Percentiles rank a stretch among this genome's conserved stretches.
Conservation (phyloP, 2,888 invertebrate genomes). For the Polydrusus pterygomalis region DNA sequence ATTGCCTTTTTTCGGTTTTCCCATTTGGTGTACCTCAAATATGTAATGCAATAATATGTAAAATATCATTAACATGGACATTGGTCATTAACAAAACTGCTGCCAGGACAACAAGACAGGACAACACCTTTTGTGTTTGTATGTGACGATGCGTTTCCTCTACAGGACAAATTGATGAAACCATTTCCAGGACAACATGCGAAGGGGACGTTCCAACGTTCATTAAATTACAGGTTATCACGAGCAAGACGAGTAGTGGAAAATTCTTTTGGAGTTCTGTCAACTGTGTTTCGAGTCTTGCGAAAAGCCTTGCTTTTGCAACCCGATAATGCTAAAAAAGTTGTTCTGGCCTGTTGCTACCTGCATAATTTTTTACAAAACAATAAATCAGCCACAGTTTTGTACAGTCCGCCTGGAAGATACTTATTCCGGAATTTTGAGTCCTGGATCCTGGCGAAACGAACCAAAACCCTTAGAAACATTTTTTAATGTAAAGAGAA, state of each 20-base stretch:
- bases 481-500: not conserved
- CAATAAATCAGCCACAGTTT: not conserved
- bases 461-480: not conserved
- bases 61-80: too few species aligned
- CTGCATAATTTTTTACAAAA: slow-evolving; percentile 10
- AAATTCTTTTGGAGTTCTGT: too few species aligned
- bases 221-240: slow-evolving; percentile 13
- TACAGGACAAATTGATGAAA: slow-evolving; percentile 43
- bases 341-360: slow-evolving; percentile 4
- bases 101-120: slow-evolving; percentile 33
- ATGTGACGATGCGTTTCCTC: slow-evolving; percentile 43
- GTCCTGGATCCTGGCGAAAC: not conserved
- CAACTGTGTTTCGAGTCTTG: too few species aligned
- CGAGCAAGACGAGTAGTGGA: too few species aligned
- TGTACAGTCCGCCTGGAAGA: not conserved
- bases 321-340: too few species aligned
- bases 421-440: not conserved
- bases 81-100: not conserved
- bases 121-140: slow-evolving; percentile 44
- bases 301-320: too few species aligned
- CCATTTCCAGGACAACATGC: slow-evolving; percentile 43
- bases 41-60: too few species aligned
- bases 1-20: too few species aligned
- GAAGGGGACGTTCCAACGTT: slow-evolving; percentile 20
- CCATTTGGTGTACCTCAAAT: too few species aligned